Base-by-base conservation (phyloP, 1,140 invertebrate species). In the Ceratoteleas bidentatus region DNA sequence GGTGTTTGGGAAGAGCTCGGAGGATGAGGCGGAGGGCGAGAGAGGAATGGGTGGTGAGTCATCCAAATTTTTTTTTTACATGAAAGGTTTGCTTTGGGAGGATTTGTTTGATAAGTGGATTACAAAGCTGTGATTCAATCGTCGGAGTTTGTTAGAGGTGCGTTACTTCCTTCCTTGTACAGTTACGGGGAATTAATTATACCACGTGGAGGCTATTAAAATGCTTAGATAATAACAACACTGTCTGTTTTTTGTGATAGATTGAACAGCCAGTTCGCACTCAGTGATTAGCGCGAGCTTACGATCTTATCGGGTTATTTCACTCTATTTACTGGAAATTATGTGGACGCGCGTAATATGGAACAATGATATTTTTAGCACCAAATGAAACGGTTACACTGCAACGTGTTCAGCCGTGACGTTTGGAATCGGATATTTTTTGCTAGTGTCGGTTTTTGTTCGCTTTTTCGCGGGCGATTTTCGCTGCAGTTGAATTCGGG, bases 111-210 rank as follows among this genome's bases (percentile, higher is more conserved):
- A 24, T 24, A 24, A 24, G 4, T 24, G 24, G 24, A 24, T 24
- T 24, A 24, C 24, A 24, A 24, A 24, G 24, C 4, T 24, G 24
- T 1, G 24, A 2, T 24, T 24, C 24, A 24, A 24, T 24, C 24
- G 24, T 24, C 1, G 1, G 24, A 24, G 24, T 4, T 24, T 24
- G 24, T 24, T 24, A 24, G 24, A n/a, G n/a, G n/a, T n/a, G n/a
- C n/a, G n/a, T 4, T 2, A 24, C 24, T 24, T 40, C 36, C 10
- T 40, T 40, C 7, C 10, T 47, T n/a, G 11, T n/a, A 47, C 45
- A 47, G 45, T 47, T 47, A 47, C 13, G 13, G 10, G 69, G 53
- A 61, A 34, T 34, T 8, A 40, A 40, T 40, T 40, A 40, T 6
- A 40, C 2, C 10, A 40, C 10, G 10, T 11, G 10, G 36, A 40